Evolutionary conservation across 2,888 invertebrate genomes (phyloP), one percentile per base, ranked within the genome.

Genomic region (Sphecodes monilicornis): DNA sequence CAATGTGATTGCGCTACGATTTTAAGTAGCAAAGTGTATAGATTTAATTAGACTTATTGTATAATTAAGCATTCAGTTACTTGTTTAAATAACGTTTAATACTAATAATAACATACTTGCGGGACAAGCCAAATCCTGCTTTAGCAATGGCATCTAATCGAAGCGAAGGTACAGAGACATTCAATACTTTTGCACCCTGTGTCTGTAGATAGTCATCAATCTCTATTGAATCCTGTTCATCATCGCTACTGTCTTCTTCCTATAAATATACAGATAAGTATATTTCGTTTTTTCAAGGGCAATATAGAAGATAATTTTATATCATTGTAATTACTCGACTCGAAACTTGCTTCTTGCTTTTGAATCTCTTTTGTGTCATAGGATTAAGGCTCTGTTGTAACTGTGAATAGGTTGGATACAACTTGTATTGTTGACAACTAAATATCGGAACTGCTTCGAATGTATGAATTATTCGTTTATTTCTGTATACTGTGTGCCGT

Each of bases 61-160:
- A 36, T 26, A 71, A 39, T 22, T 50, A 36, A 66, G 4, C 26
- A 13, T 46, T n/a, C 6, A 39, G 8, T 46, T 41, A 43, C 84
- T 72, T 36, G 69, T 70, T 32, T 72, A 10, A 60, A 1, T 3
- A n/a, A 29, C 26, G n/a, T 39, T 32, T 80, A 26, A 54, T 6
- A 43, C 43, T 29, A 43, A 46, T 29, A 46, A 64, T 89, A 83
- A 93, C 96, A 95, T 94, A 97, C 97, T 97, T 97, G 93, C 98
- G 96, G 50, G 97, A 96, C 79, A 97, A 95, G 78, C 96, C 96
- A 22, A 98, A 95, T 29, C 96, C 97, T 57, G 96, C 95, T 95
- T 97, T 98, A 1, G 97, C 90, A 76, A 98, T 93, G 1, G 96
- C 94, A 95, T 98, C 98, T 1, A 97, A 95, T 90, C 98, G 95